phyloP scores from a whole-genome alignment of 1,140 invertebrate genomes.

The Calephelis virginiensis region DNA sequence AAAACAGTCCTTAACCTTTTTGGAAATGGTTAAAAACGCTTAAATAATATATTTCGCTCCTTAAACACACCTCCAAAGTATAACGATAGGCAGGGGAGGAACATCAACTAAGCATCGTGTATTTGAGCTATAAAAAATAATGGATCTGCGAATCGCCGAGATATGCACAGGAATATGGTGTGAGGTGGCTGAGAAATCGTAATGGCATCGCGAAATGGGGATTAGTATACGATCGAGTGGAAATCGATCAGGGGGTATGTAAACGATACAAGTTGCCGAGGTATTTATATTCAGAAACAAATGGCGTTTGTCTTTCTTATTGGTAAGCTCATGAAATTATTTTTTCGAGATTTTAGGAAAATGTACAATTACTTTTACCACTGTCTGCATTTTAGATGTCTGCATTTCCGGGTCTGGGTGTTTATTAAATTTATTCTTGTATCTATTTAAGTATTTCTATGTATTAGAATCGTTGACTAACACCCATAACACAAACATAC shows the following conservation, averaged over 20 bases:
- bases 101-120: slow-evolving; percentile 65
- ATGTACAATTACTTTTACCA: no score
- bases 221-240: slow-evolving; percentile 74
- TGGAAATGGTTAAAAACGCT: background rate
- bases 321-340: background rate
- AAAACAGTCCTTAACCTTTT: no score
- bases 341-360: no score
- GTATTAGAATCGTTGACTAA: no score
- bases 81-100: slow-evolving; percentile 26
- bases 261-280: slow-evolving; percentile 43
- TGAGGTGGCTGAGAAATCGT: slow-evolving; percentile 72
- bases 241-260: slow-evolving; percentile 58
- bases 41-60: slow-evolving; percentile 1
- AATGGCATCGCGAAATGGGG: slow-evolving; percentile 74
- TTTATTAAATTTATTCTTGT: no score
- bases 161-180: slow-evolving; percentile 75
- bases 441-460: no score
- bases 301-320: background rate
- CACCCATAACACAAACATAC: no score
- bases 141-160: slow-evolving; percentile 75
- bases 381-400: no score
- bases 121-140: slow-evolving; percentile 76
- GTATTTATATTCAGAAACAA: slow-evolving; percentile 18
- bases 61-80: slow-evolving; percentile 14
- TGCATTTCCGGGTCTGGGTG: no score